Percentiles rank a stretch among this genome's conserved stretches.
Conservation (phyloP, 1,140 invertebrate genomes). For the Archegozetes longisetosus region DNA sequence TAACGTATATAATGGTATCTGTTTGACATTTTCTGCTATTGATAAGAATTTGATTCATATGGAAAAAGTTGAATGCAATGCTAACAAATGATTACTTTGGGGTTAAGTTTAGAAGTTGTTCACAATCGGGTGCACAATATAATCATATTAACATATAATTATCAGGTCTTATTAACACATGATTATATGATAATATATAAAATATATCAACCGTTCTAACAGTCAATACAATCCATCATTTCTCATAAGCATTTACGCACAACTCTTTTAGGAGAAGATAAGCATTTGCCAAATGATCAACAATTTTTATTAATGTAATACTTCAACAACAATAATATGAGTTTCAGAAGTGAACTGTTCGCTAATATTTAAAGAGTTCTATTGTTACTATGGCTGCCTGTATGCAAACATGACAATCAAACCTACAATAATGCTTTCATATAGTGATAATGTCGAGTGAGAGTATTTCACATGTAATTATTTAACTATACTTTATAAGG, state of each 20-base stretch:
- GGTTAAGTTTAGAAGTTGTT: background rate
- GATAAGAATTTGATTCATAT: background rate
- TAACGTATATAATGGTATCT: background rate
- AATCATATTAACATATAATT: background rate
- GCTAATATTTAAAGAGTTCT: background rate
- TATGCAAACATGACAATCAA: background rate
- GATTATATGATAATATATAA: background rate
- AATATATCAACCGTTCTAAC: background rate
- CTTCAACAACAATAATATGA: background rate
- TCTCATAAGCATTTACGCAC: background rate
- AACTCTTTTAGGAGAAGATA: background rate
- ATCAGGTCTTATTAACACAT: background rate
- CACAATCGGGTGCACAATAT: background rate
- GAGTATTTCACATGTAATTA: background rate
- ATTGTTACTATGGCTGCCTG: background rate
- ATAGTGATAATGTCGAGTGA: background rate
- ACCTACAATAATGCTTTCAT: background rate
- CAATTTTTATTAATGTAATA: background rate
- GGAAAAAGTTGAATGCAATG: background rate
- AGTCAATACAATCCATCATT: background rate
- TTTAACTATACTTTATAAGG: background rate
- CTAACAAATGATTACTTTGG: background rate
- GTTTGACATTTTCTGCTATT: background rate
- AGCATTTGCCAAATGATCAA: background rate
- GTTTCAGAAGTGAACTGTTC: background rate